These are phyloP conservation scores for Hermetia illucens DNA, from an alignment of 1,140 invertebrate genomes.

Conservation along the genomic window DNA sequence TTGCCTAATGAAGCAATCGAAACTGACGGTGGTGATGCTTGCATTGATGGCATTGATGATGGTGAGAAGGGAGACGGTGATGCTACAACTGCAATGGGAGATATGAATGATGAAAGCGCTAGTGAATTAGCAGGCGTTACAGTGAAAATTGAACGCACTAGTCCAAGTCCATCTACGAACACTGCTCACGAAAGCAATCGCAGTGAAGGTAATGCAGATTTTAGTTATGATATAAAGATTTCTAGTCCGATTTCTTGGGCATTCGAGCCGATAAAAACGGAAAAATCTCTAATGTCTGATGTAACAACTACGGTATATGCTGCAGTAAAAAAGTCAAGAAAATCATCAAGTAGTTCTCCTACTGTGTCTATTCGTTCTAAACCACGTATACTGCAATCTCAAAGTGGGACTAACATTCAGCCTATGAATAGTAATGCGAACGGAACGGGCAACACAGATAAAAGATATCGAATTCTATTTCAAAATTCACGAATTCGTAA, in stretches of 20 bases:
- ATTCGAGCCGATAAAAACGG: constrained; percentile 25
- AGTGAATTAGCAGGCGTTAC: neutral
- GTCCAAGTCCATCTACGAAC: constrained; percentile 14
- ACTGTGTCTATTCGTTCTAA: neutral
- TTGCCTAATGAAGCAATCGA: no score
- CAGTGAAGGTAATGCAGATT: constrained; percentile 9
- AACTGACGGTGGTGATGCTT: no score
- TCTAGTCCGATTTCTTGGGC: constrained; percentile 28
- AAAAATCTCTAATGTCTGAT: no score
- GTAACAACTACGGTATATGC: no score
- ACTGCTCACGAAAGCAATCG: neutral
- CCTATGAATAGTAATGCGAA: neutral
- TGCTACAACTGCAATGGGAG: neutral
- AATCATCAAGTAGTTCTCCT: neutral
- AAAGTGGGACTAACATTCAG: neutral
- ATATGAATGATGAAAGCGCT: no score
- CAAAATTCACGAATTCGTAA: constrained; percentile 28
- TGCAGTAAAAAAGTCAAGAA: neutral
- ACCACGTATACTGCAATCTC: neutral
- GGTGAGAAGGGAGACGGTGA: neutral
- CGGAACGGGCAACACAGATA: constrained; percentile 11
- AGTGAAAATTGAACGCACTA: neutral
- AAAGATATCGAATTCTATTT: constrained; percentile 25
- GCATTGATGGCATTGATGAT: no score
- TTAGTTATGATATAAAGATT: constrained; percentile 25